phyloP scores from a whole-genome alignment of 1,140 invertebrate species.

The Frieseomelitta varia region DNA sequence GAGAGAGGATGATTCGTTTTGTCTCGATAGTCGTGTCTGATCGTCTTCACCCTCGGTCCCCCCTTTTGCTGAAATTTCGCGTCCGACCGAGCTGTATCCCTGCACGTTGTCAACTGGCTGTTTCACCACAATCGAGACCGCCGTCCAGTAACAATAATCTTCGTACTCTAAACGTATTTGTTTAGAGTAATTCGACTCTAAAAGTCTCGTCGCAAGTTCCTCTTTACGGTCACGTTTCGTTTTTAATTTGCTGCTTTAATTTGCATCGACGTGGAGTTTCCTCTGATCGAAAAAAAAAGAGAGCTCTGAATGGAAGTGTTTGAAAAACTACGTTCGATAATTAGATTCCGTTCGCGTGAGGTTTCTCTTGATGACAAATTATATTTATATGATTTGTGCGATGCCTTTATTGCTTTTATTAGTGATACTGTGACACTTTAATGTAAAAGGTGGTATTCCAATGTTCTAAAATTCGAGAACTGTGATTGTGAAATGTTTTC shows the following conservation, averaged over 20 bases:
- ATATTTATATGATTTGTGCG: background rate
- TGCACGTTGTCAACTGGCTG: background rate
- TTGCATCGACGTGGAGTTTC: background rate
- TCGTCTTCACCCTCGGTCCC: background rate
- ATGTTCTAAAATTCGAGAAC: too few relatives aligned
- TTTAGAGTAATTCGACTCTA: background rate
- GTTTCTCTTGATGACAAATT: background rate
- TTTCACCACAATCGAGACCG: background rate
- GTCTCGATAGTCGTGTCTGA: conserved; percentile 14
- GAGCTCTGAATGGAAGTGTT: background rate
- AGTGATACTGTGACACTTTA: too few relatives aligned
- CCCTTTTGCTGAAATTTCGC: conserved; percentile 12
- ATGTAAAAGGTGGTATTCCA: too few relatives aligned
- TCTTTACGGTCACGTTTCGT: background rate
- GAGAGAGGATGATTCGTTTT: conserved; percentile 39
- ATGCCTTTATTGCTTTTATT: too few relatives aligned
- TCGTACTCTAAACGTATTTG: background rate
- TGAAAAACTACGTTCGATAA: background rate
- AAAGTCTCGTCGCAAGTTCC: background rate
- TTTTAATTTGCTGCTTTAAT: conserved; percentile 18
- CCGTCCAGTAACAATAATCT: conserved; percentile 27
- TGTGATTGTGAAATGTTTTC: too few relatives aligned
- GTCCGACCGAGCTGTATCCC: background rate
- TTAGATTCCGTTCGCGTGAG: background rate
- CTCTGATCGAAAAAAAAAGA: background rate